A percentile compares a stretch with the other conserved stretches of the same genome.
Evolutionary conservation across 2,797 vertebrate genomes (phyloP).

Genomic region (Sebastes oblongus): DNA sequence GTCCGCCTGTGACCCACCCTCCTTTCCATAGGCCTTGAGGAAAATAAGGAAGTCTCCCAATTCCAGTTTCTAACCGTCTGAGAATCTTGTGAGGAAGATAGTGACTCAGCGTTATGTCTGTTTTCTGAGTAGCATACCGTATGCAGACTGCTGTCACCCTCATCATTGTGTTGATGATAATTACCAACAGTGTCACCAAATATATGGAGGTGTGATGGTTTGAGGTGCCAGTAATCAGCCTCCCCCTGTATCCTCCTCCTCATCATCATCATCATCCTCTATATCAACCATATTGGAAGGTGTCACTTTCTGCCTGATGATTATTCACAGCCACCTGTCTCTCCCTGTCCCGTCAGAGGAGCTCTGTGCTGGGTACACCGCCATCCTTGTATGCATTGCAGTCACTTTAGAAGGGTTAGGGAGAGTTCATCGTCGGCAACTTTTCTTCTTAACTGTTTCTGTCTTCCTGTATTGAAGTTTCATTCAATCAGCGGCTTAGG

Average conservation of each 20-base stretch:
- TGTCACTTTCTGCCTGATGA: slow-evolving; percentile 73
- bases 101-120: slow-evolving; percentile 33
- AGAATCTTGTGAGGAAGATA: neutral
- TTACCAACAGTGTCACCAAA: slow-evolving; percentile 38
- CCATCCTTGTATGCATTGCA: neutral
- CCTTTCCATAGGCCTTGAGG: too few species aligned
- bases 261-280: neutral
- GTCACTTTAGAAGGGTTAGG: slow-evolving; percentile 36
- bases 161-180: slow-evolving; percentile 39
- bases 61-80: neutral
- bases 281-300: slow-evolving; percentile 72
- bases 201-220: slow-evolving; percentile 33
- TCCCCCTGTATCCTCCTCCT: slow-evolving; percentile 2
- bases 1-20: too few species aligned
- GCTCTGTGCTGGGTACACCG: neutral
- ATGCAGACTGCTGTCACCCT: neutral
- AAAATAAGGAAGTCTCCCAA: too few species aligned
- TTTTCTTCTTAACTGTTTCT: slow-evolving; percentile 11
- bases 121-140: neutral
- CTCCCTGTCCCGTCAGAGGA: slow-evolving; percentile 44
- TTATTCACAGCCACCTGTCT: slow-evolving; percentile 82
- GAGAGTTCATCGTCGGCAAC: slow-evolving; percentile 42
- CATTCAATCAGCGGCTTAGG: neutral
- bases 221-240: slow-evolving; percentile 21
- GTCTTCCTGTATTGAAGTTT: neutral